These are phyloP conservation scores for Mamestra brassicae DNA, from an alignment of 2,888 invertebrate genomes.

Conservation along the genomic window DNA sequence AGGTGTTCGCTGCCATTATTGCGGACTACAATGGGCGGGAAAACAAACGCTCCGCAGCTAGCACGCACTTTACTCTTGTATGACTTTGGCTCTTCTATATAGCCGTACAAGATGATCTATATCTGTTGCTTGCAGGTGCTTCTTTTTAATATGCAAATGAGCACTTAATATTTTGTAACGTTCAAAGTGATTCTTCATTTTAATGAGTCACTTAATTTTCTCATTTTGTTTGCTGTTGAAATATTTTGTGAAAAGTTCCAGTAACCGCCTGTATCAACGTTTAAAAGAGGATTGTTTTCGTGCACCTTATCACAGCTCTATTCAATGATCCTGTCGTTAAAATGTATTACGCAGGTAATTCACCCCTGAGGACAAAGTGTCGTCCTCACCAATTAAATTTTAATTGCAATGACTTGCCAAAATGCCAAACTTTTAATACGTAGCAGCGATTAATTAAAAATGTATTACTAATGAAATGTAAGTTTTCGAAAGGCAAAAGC, in stretches of 20 bases:
- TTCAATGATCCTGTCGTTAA: conserved; percentile 53
- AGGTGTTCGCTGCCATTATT: conserved; percentile 61
- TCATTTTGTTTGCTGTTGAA: conserved; percentile 1
- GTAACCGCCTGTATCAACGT: conserved; percentile 7
- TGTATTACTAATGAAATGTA: conserved; percentile 79
- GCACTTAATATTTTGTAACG: conserved; percentile 21
- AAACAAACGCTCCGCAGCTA: conserved; percentile 52
- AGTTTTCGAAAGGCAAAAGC: conserved; percentile 68
- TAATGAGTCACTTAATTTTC: conserved; percentile 1
- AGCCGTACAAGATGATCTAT: conserved; percentile 23
- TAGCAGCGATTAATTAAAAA: conserved; percentile 79
- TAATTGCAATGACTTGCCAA: conserved; percentile 69
- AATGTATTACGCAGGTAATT: conserved; percentile 64
- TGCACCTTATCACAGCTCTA: conserved; percentile 20
- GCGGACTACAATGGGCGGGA: conserved; percentile 52
- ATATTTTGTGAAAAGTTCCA: neutral
- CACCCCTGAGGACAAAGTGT: conserved; percentile 66
- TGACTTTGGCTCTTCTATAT: conserved; percentile 24
- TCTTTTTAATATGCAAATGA: conserved; percentile 44
- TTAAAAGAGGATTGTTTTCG: conserved; percentile 28
- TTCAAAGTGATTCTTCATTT: conserved; percentile 20
- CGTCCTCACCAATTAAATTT: conserved; percentile 72
- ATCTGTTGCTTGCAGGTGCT: conserved; percentile 2
- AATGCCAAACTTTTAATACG: conserved; percentile 78
- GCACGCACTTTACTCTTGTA: conserved; percentile 50